A percentile compares a stretch with the other conserved stretches of the same genome.
phyloP scores from a whole-genome alignment of 2,113 vertebrate genomes.

The Malurus alboscapulatus region DNA sequence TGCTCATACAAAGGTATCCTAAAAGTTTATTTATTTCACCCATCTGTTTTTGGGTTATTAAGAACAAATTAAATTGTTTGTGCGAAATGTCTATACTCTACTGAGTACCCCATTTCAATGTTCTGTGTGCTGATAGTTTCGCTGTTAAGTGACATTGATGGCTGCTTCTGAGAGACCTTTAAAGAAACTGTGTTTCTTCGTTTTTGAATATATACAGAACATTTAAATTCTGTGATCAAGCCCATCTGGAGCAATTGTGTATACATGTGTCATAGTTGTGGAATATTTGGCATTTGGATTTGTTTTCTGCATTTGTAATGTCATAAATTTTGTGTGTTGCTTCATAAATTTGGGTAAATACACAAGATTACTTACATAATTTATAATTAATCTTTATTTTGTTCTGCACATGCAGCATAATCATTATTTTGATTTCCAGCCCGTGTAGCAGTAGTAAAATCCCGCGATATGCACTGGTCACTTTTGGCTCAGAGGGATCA shows the following conservation, averaged over 20 bases:
- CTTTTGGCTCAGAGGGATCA: slow-evolving; percentile 94
- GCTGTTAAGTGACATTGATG: neutral
- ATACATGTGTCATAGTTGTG: fast-evolving
- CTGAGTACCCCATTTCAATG: neutral
- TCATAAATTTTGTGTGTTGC: neutral
- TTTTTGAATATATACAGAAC: neutral
- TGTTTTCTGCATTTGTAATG: neutral
- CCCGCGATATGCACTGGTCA: slow-evolving; percentile 98
- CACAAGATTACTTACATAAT: neutral
- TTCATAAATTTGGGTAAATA: neutral
- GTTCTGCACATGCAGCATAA: neutral
- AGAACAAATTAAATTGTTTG: neutral
- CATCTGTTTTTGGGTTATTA: neutral
- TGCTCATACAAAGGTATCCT: slow-evolving; percentile 89
- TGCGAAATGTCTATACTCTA: neutral
- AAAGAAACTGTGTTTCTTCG: neutral
- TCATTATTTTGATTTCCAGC: slow-evolving; percentile 68
- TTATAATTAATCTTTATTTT: neutral
- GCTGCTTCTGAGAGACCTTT: neutral
- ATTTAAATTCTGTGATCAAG: neutral
- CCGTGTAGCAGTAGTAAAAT: slow-evolving; percentile 89
- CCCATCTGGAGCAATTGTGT: neutral
- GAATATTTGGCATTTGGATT: neutral
- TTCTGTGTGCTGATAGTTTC: neutral
- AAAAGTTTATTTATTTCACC: neutral